Conservation (phyloP, 64 coral and sea anemone species). For the Montipora capricornis region DNA sequence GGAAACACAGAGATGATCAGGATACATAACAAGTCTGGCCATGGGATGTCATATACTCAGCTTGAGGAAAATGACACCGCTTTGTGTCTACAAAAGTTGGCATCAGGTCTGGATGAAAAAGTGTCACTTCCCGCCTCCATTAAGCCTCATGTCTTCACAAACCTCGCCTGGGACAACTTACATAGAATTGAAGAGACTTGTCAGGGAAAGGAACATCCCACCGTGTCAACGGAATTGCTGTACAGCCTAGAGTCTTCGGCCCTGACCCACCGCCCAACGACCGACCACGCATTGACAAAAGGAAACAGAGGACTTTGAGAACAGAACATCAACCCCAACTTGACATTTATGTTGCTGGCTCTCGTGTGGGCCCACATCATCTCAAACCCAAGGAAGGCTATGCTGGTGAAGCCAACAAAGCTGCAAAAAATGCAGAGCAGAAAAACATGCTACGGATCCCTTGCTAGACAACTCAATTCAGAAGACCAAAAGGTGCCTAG, state of each 20-base stretch:
- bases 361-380: conserved; percentile 44
- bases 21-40: conserved; percentile 47
- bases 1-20: conserved; percentile 46
- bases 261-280: conserved; percentile 37
- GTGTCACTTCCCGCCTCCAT: conserved; percentile 43
- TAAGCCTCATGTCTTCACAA: conserved; percentile 54
- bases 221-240: conserved; percentile 54
- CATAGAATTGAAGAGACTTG: conserved; percentile 31
- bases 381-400: conserved; percentile 32
- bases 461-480: conserved; percentile 30
- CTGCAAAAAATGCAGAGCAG: conserved; percentile 19
- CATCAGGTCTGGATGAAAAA: conserved; percentile 17
- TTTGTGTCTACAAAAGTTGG: conserved; percentile 57
- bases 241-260: conserved; percentile 58
- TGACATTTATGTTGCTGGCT: conserved; percentile 58
- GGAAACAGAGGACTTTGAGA: conserved; percentile 53
- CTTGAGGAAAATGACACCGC: conserved; percentile 64
- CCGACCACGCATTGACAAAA: conserved; percentile 32
- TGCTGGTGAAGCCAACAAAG: conserved; percentile 11
- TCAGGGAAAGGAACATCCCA: conserved; percentile 13
- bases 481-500: conserved; percentile 44
- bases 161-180: conserved; percentile 43
- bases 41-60: conserved; percentile 65
- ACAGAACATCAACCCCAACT: conserved; percentile 35
- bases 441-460: conserved; percentile 65